Evolutionary conservation across 2,797 vertebrate genomes (phyloP).

Genomic region (Miichthys miiuy): DNA sequence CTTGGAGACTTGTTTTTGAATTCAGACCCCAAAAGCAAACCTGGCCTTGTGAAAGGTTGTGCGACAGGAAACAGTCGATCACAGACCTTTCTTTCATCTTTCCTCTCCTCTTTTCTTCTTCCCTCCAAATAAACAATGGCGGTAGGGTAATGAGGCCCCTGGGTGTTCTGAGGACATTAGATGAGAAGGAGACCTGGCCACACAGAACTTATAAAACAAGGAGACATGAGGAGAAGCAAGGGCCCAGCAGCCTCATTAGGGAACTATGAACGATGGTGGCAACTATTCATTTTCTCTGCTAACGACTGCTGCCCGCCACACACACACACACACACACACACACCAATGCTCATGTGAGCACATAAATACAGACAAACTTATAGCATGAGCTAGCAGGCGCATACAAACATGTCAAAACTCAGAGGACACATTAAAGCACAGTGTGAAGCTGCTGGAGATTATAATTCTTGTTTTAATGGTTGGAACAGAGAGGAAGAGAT

Average conservation of each 20-base stretch:
- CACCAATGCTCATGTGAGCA: not conserved
- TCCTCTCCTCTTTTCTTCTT: constrained; percentile 57
- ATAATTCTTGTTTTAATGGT: constrained; percentile 62
- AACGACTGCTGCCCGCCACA: constrained; percentile 55
- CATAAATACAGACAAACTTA: constrained; percentile 52
- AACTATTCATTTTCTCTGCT: constrained; percentile 74
- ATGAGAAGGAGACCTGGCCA: constrained; percentile 77
- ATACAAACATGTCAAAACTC: constrained; percentile 61
- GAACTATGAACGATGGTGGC: constrained; percentile 70
- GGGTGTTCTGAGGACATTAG: constrained; percentile 74
- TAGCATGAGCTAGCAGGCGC: constrained; percentile 32
- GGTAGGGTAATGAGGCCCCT: constrained; percentile 78
- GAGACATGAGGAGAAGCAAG: constrained; percentile 57
- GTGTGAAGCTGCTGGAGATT: constrained; percentile 40
- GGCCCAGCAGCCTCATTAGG: constrained; percentile 77
- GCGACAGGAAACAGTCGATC: constrained; percentile 74
- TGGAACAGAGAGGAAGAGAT: constrained; percentile 14
- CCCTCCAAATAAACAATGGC: constrained; percentile 79
- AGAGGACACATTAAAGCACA: constrained; percentile 59
- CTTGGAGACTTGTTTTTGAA: constrained; percentile 38
- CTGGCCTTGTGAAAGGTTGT: constrained; percentile 60
- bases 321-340: constrained; percentile 24
- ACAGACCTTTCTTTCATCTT: constrained; percentile 73
- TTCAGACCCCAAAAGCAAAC: constrained; percentile 51
- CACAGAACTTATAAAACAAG: constrained; percentile 71